These are phyloP conservation scores for Sebastes kiyomatsui DNA, from an alignment of 2,797 vertebrate species.

Conservation along the genomic window DNA sequence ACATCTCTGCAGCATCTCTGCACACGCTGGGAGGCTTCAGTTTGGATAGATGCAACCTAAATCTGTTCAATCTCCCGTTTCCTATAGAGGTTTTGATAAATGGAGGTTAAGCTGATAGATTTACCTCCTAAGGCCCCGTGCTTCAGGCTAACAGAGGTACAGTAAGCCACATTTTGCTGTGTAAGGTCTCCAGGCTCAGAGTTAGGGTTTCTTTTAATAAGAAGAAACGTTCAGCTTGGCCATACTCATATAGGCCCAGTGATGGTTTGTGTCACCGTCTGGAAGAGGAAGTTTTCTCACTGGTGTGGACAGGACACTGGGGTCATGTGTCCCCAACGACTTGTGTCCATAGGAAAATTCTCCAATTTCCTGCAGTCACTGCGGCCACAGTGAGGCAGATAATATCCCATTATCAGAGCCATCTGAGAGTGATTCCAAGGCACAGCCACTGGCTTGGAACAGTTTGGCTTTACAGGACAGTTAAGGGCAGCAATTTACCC, in stretches of 20 bases:
- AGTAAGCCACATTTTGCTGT: slow-evolving; percentile 35
- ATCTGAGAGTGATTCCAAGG: slow-evolving; percentile 69
- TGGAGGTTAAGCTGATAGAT: slow-evolving; percentile 10
- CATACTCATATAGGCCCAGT: slow-evolving; percentile 8
- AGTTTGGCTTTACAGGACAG: slow-evolving; percentile 50
- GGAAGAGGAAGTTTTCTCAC: slow-evolving; percentile 52
- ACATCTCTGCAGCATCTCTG: no score
- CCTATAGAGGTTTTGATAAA: slow-evolving; percentile 12
- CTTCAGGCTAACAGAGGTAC: slow-evolving; percentile 23
- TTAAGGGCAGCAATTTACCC: slow-evolving; percentile 9
- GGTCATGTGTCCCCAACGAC: slow-evolving; percentile 55
- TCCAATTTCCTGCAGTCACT: slow-evolving; percentile 77
- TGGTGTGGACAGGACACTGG: slow-evolving; percentile 51
- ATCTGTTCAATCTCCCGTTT: slow-evolving; percentile 27
- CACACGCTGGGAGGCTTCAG: neutral
- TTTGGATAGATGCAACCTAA: slow-evolving; percentile 18
- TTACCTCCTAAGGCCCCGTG: slow-evolving; percentile 1
- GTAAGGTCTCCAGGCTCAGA: slow-evolving; percentile 29
- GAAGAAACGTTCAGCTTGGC: slow-evolving; percentile 18
- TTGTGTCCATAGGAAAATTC: slow-evolving; percentile 65
- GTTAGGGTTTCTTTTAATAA: slow-evolving; percentile 30
- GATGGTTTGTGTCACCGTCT: slow-evolving; percentile 40
- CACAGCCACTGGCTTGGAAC: slow-evolving; percentile 43
- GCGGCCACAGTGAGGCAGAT: slow-evolving; percentile 52
- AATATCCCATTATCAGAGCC: slow-evolving; percentile 63